Base-by-base conservation (phyloP, 1,140 invertebrate genomes). In the Halyomorpha halys region DNA sequence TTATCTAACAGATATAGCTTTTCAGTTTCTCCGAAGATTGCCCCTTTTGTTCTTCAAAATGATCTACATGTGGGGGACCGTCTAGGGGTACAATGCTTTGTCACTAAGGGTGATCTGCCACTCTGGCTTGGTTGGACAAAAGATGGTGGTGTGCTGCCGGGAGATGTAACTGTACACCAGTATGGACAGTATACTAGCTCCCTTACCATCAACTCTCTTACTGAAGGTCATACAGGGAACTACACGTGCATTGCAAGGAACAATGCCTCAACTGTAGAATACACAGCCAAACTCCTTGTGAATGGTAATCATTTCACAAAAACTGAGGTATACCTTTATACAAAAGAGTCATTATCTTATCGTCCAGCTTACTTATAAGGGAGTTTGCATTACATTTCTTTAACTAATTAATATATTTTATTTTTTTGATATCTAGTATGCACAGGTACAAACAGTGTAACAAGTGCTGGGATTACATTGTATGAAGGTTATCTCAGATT, bases 81-180 rank as follows among this genome's bases (percentile, higher is more conserved):
- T 71, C 82, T 82, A 71, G 83, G 83, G 71, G 77, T 86, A 71
- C 79, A 82, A 67, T 85, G 83, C 74, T 77, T 82, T 66, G 78
- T 83, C 67, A 81, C 77, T 68, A 82, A 80, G 70, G 84, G 85
- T 65, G 84, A 86, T 73, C 75, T 82, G 66, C 84, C 84, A 39
- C 76, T 86, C n/a, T 77, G 77, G 69, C 83, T 89, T 70, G 77
- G 76, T 60, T 88, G 86, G 86, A 77, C 81, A n/a, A 86, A 86
- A 78, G 82, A 86, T 75, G 81, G 80, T 47, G 69, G 65, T 54
- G 73, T 75, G 64, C 71, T 73, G 61, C 69, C 70, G 65, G 70
- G 71, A 71, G 74, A 74, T 72, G 77, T 81, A 72, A 79, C 74
- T 69, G 79, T 85, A 69, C 80, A 83, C 70, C 82, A 84, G 74